Base-by-base conservation (phyloP, 2,797 vertebrate species). In the Loris lydekkerianus region DNA sequence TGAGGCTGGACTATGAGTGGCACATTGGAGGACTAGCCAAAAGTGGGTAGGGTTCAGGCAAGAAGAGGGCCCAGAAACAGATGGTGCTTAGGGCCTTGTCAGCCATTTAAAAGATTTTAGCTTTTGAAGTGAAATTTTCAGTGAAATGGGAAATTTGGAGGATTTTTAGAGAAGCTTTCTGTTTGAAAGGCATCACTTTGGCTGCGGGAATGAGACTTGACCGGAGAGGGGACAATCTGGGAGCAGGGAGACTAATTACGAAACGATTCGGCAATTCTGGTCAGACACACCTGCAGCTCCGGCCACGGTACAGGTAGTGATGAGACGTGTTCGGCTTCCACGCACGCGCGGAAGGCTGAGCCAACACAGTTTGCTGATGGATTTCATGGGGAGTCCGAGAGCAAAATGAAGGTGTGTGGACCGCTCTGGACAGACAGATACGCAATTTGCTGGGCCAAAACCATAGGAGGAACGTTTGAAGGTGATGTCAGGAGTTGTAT, bases 41-140 rank as follows among this genome's bases (percentile, higher is more conserved):
- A 56, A 61, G 4, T 10, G 27, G 20, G 27, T 2, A 56, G 29
- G 72, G 78, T n/a, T 56, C 10, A 27, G 70, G 84, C 25, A 84
- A 85, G 40, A 82, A 5, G 3, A 10, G 3, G 56, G 11, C 1
- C n/a, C n/a, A 95, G 20, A 77, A 67, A 72, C n/a, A 49, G 49
- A 73, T 5, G 17, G 46, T 27, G 14, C 3, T 78, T 31, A 25
- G 25, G 20, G 43, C 4, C 37, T 61, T 9, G 37, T 40, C 77
- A 40, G 40, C 72, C 23, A 56, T 67, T 56, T 82, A 63, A 82
- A 91, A 23, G 34, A 61, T 53, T 63, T 69, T 80, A 78, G n/a
- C 40, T 95, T 86, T 84, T 77, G 31, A 86, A 90, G 77, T 53
- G n/a, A 81, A 93, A 69, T 73, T 70, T 6, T 63, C 37, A 70